phyloP scores from a whole-genome alignment of 2,888 invertebrate genomes.

The Eilema caniola region DNA sequence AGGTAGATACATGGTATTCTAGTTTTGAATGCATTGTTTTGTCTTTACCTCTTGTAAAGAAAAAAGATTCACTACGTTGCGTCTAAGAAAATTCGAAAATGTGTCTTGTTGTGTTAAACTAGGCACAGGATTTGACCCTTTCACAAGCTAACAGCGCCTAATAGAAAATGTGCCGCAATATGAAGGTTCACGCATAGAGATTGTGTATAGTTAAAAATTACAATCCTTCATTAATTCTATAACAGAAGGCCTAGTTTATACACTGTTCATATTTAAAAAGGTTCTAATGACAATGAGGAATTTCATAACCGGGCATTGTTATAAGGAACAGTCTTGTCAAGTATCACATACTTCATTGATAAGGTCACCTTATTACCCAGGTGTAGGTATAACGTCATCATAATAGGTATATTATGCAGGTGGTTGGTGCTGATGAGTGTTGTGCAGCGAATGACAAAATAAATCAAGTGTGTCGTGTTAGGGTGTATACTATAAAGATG shows the following conservation, averaged over 20 bases:
- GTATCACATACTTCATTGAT: slow-evolving; percentile 3
- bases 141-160: background rate
- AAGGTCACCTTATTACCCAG: background rate
- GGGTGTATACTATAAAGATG: no score
- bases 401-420: background rate
- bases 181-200: background rate
- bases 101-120: no score
- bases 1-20: background rate
- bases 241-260: background rate
- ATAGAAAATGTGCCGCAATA: background rate
- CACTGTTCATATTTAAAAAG: background rate
- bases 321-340: background rate
- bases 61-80: no score
- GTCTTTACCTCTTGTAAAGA: no score
- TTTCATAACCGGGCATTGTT: slow-evolving; percentile 7
- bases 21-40: no score
- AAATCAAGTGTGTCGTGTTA: no score
- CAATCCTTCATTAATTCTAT: background rate
- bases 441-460: no score
- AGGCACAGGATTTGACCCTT: background rate
- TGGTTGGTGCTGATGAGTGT: no score
- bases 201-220: background rate
- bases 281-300: background rate
- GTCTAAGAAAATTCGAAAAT: no score
- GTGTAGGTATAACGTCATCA: background rate